Evolutionary conservation across 2,888 invertebrate genomes (phyloP).

Genomic region (Aproaerema taeniolella): DNA sequence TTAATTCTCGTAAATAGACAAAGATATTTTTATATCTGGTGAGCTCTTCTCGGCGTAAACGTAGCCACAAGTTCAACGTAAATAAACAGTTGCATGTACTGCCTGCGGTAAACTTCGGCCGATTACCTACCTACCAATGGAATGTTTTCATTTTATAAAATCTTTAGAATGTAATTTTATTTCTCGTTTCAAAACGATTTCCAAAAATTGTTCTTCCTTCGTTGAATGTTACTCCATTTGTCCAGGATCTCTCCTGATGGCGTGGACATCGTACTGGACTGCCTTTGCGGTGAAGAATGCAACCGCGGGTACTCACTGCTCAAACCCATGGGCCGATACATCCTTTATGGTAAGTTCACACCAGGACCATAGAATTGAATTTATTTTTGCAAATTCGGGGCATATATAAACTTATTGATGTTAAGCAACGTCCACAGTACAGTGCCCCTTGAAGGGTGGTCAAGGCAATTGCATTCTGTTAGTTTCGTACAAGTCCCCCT

Average conservation of each 20-base stretch:
- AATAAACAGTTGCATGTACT: constrained; percentile 58
- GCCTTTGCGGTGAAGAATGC: constrained; percentile 92
- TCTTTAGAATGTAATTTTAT: background rate
- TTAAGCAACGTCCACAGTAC: too few relatives aligned
- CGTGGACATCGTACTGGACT: constrained; percentile 91
- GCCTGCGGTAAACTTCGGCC: constrained; percentile 6
- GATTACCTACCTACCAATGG: too few relatives aligned
- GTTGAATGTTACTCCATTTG: too few relatives aligned
- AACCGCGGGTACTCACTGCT: constrained; percentile 89
- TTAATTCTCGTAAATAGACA: constrained; percentile 74
- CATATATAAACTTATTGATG: too few relatives aligned
- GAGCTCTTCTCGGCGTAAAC: constrained; percentile 63
- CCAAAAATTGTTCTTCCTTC: background rate
- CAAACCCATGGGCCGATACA: constrained; percentile 93
- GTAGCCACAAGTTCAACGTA: constrained; percentile 58
- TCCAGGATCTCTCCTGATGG: constrained; percentile 84
- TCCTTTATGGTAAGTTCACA: constrained; percentile 85
- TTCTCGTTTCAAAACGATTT: background rate
- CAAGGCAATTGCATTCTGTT: too few relatives aligned
- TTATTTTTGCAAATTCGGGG: too few relatives aligned
- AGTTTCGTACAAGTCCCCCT: too few relatives aligned
- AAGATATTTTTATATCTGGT: constrained; percentile 73
- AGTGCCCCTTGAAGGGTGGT: too few relatives aligned
- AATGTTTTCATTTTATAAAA: too few relatives aligned
- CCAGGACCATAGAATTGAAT: too few relatives aligned